Evolutionary conservation across 2,797 vertebrate species (phyloP).

Genomic region (Phrynocephalus guinanensis): DNA sequence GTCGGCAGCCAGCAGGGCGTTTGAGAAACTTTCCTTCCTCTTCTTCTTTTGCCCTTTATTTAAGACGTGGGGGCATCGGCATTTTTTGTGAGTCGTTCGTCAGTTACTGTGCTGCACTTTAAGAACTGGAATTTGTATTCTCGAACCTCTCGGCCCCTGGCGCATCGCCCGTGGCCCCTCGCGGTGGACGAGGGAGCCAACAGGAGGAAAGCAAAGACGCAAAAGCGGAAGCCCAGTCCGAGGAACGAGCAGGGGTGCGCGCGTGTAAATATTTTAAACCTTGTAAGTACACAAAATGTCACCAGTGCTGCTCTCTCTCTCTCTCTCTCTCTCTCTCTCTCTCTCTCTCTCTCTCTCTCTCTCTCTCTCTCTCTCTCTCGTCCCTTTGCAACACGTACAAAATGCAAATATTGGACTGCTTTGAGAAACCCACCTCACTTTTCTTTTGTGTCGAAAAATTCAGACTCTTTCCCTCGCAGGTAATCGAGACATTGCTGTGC

Average conservation of each 20-base stretch:
- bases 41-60: neutral
- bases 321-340: conserved; percentile 13
- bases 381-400: conserved; percentile 56
- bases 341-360: conserved; percentile 25
- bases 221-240: neutral
- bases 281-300: conserved; percentile 62
- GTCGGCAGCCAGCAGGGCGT: neutral
- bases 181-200: conserved; percentile 13
- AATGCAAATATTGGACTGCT: conserved; percentile 44
- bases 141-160: conserved; percentile 39
- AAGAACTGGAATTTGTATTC: conserved; percentile 19
- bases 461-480: conserved; percentile 50
- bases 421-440: conserved; percentile 31
- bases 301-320: conserved; percentile 64
- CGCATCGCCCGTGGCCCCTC: conserved; percentile 48
- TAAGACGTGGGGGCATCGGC: neutral
- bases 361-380: conserved; percentile 15
- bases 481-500: conserved; percentile 40
- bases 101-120: conserved; percentile 41
- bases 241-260: conserved; percentile 47
- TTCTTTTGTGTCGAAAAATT: conserved; percentile 56
- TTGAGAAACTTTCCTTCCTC: neutral
- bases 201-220: neutral
- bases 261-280: conserved; percentile 72
- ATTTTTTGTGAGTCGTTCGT: conserved; percentile 12